These are phyloP conservation scores for Apomyelois bistriatella DNA, from an alignment of 2,888 invertebrate species.

Conservation along the genomic window DNA sequence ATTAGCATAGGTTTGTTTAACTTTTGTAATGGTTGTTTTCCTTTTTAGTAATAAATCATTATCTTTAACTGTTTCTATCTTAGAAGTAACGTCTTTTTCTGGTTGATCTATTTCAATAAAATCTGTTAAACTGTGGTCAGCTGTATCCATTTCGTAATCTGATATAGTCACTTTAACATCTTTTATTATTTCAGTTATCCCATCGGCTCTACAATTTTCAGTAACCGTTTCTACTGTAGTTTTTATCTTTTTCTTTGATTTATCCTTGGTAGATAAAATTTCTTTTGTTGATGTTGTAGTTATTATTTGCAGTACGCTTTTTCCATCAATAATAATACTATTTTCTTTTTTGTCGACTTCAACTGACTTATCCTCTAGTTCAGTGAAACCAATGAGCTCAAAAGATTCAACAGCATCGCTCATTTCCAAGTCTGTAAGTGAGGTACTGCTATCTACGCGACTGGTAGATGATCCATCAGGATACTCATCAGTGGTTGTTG, in stretches of 20 bases:
- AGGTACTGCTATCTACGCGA: slow-evolving; percentile 60
- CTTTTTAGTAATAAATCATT: slow-evolving; percentile 49
- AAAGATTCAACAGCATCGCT: slow-evolving; percentile 36
- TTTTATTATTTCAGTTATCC: slow-evolving; percentile 63
- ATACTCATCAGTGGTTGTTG: slow-evolving; percentile 64
- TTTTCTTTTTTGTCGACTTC: slow-evolving; percentile 54
- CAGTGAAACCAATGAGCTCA: slow-evolving; percentile 50
- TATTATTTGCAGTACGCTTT: slow-evolving; percentile 54
- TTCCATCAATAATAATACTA: slow-evolving; percentile 46
- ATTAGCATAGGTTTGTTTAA: slow-evolving; percentile 46
- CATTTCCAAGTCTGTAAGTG: slow-evolving; percentile 52
- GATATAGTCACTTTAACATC: slow-evolving; percentile 62
- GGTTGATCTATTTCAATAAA: slow-evolving; percentile 44
- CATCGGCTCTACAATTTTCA: slow-evolving; percentile 56
- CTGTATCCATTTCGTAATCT: slow-evolving; percentile 41
- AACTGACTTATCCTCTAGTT: slow-evolving; percentile 50
- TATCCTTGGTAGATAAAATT: slow-evolving; percentile 48
- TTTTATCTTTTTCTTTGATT: slow-evolving; percentile 57
- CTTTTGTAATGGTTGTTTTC: slow-evolving; percentile 51
- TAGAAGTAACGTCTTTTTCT: slow-evolving; percentile 38
- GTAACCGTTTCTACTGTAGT: slow-evolving; percentile 63
- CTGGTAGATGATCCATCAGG: slow-evolving; percentile 69
- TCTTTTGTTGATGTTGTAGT: slow-evolving; percentile 63
- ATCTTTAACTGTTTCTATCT: slow-evolving; percentile 44
- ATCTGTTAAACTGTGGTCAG: slow-evolving; percentile 34